phyloP scores from a whole-genome alignment of 2,113 vertebrate genomes.

The Cololabis saira region DNA sequence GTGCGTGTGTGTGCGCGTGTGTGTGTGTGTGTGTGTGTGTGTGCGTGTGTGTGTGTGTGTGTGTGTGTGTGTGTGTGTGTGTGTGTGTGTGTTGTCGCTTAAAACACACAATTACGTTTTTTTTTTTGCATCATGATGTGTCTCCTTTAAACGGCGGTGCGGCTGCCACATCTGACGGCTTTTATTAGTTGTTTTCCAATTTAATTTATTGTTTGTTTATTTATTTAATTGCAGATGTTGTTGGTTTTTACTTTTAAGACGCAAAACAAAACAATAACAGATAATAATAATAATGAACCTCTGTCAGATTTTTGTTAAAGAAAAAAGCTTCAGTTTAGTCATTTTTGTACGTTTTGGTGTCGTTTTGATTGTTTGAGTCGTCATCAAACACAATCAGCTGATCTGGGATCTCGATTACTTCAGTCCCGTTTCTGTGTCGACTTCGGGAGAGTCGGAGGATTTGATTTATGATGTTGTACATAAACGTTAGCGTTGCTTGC shows the following conservation, averaged over 20 bases:
- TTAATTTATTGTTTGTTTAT: slow-evolving; percentile 77
- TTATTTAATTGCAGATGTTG: slow-evolving; percentile 61
- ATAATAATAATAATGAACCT: too few species aligned
- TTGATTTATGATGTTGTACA: slow-evolving; percentile 32
- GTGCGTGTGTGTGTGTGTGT: too few species aligned
- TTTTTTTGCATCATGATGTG: background rate
- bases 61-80: too few species aligned
- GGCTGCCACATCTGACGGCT: slow-evolving; percentile 18
- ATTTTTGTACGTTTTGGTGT: too few species aligned
- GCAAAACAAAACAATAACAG: background rate
- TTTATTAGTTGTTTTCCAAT: slow-evolving; percentile 37
- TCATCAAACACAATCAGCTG: slow-evolving; percentile 6
- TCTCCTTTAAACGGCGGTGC: slow-evolving; percentile 10
- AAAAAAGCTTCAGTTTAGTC: background rate
- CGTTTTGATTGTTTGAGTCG: background rate
- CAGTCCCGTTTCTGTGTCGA: background rate
- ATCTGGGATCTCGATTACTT: slow-evolving; percentile 1
- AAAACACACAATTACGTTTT: background rate
- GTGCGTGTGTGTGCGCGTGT: too few species aligned
- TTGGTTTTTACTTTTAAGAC: slow-evolving; percentile 30
- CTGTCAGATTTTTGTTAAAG: slow-evolving; percentile 4
- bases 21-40: too few species aligned
- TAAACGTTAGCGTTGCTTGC: slow-evolving; percentile 38
- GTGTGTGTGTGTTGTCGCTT: background rate
- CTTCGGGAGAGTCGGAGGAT: slow-evolving; percentile 20